Conservation (phyloP, 2,113 vertebrate genomes). For the Neomonachus schauinslandi region DNA sequence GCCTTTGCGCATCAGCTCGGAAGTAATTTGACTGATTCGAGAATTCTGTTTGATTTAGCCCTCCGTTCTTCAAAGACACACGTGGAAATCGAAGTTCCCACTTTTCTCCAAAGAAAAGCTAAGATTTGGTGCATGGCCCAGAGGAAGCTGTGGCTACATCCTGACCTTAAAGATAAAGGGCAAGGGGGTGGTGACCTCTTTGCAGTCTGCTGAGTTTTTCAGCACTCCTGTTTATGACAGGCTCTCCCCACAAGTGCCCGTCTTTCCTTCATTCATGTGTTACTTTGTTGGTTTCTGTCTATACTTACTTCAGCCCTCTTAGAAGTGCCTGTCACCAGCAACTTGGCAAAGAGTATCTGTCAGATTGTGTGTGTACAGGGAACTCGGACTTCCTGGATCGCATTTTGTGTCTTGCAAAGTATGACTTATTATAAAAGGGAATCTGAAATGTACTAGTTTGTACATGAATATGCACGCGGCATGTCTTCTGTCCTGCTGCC, state of each 20-base stretch:
- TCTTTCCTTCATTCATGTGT: not conserved
- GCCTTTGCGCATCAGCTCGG: not conserved
- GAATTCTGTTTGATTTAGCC: not conserved
- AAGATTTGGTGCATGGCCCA: not conserved
- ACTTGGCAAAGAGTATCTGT: not conserved
- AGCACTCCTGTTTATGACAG: not conserved
- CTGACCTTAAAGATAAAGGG: not conserved
- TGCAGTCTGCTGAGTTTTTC: not conserved
- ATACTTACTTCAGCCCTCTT: not conserved
- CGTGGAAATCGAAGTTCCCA: not conserved
- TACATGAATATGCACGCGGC: accelerated
- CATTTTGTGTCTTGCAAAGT: not conserved
- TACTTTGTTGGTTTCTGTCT: not conserved
- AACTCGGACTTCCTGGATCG: not conserved
- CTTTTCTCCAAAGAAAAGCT: not conserved
- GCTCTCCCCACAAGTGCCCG: not conserved
- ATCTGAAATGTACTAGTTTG: accelerated
- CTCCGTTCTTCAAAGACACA: not conserved
- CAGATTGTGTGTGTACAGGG: not conserved
- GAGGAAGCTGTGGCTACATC: not conserved
- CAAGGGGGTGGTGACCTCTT: not conserved
- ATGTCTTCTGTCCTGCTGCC: not conserved
- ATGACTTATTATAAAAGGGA: accelerated
- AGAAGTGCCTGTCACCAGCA: not conserved
- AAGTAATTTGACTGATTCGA: not conserved